phyloP scores from a whole-genome alignment of 2,888 invertebrate species.

The Tortricodes alternella region DNA sequence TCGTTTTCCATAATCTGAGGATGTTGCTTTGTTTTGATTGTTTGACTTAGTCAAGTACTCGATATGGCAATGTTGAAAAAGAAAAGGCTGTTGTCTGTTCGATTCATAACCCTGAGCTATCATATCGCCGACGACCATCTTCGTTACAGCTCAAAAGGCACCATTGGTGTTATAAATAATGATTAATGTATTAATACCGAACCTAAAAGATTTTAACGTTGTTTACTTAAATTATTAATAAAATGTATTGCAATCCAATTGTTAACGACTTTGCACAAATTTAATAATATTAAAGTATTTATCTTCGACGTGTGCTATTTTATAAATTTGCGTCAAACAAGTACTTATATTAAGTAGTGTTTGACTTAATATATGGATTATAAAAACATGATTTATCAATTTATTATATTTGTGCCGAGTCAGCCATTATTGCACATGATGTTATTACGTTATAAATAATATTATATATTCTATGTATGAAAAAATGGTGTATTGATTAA shows the following conservation, averaged over 20 bases:
- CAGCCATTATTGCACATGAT: constrained; percentile 36
- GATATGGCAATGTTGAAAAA: too few species aligned
- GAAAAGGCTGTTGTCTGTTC: too few species aligned
- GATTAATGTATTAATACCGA: constrained; percentile 17
- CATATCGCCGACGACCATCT: constrained; percentile 9
- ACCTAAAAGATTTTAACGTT: constrained; percentile 48
- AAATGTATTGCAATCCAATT: constrained; percentile 44
- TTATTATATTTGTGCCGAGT: constrained; percentile 43
- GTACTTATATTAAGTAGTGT: constrained; percentile 59
- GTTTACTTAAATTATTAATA: constrained; percentile 37
- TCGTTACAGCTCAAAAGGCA: background rate
- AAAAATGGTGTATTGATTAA: constrained; percentile 37
- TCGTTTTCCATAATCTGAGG: too few species aligned
- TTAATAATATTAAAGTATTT: constrained; percentile 36
- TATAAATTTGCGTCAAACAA: constrained; percentile 48
- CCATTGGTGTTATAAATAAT: constrained; percentile 32
- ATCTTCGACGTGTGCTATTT: constrained; percentile 3
- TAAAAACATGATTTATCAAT: constrained; percentile 25
- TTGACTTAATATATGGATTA: constrained; percentile 37
- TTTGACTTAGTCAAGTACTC: background rate
- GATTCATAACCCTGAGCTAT: too few species aligned
- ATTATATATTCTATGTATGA: constrained; percentile 46
- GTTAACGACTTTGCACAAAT: constrained; percentile 55
- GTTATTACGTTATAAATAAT: constrained; percentile 39
- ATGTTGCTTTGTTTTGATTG: background rate